These are phyloP conservation scores for Agelaius tricolor DNA, from an alignment of 2,113 vertebrate genomes.

Conservation along the genomic window DNA sequence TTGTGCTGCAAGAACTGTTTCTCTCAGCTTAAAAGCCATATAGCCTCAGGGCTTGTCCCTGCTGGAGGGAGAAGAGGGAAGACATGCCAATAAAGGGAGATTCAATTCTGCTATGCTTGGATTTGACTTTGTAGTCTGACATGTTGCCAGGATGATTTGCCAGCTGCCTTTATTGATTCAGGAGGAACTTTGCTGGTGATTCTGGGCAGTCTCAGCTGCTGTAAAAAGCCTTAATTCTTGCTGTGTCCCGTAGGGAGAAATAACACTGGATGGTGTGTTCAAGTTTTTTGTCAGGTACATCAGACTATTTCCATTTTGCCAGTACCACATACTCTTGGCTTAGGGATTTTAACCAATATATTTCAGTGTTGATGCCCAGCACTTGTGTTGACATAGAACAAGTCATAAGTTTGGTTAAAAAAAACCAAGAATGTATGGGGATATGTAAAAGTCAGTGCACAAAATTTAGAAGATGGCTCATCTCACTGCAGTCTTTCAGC, in stretches of 20 bases:
- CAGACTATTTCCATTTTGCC: neutral
- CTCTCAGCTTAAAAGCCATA: neutral
- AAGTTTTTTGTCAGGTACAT: neutral
- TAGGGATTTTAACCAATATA: neutral
- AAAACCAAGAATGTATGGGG: neutral
- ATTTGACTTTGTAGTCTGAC: neutral
- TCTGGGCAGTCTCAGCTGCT: neutral
- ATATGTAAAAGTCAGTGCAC: neutral
- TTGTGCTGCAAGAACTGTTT: neutral
- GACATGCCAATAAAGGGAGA: neutral
- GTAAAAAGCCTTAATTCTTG: neutral
- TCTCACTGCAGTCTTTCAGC: neutral
- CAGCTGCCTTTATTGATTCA: neutral
- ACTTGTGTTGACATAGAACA: neutral
- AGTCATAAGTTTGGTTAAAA: neutral
- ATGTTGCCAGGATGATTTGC: neutral
- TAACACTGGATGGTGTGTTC: fast-evolving
- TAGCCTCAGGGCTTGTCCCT: neutral
- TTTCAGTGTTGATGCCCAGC: neutral
- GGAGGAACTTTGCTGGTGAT: neutral
- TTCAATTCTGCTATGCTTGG: neutral
- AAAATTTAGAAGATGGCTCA: neutral
- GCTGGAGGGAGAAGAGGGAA: neutral
- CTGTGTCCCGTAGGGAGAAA: neutral
- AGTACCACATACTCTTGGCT: neutral